phyloP scores from a whole-genome alignment of 2,113 vertebrate species.

The Lasiurus borealis region DNA sequence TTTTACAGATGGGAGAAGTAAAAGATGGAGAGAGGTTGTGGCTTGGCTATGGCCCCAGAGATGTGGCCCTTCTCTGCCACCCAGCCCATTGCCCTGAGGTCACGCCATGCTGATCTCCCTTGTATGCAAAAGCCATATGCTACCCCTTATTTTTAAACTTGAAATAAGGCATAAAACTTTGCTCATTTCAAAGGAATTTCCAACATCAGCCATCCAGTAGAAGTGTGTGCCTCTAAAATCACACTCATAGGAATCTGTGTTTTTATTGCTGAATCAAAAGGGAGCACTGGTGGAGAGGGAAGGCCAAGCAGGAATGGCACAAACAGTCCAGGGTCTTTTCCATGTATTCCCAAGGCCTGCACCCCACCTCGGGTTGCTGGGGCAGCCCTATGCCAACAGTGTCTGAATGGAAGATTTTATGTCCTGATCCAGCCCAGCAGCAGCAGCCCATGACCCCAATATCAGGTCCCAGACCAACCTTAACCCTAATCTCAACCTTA shows the following conservation, averaged over 20 bases:
- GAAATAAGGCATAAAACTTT: neutral
- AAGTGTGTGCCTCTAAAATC: neutral
- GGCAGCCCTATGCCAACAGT: neutral
- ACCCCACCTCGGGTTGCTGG: neutral
- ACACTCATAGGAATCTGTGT: neutral
- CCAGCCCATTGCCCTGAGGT: neutral
- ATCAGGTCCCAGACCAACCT: neutral
- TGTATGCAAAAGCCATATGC: neutral
- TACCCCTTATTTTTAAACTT: neutral
- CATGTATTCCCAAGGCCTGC: neutral
- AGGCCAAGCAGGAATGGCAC: neutral
- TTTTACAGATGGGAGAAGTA: neutral
- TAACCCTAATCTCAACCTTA: neutral
- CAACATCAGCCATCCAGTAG: neutral
- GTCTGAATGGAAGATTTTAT: neutral
- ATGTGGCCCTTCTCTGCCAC: neutral
- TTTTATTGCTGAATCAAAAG: neutral
- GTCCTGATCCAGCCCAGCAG: neutral
- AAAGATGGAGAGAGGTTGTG: neutral
- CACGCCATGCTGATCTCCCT: neutral
- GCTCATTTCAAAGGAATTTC: constrained; percentile 22
- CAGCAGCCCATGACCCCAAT: neutral
- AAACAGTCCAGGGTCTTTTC: neutral
- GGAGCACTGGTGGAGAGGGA: neutral
- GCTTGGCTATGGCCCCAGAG: neutral